phyloP scores from a whole-genome alignment of 2,113 vertebrate species.

The Aphyosemion australe region DNA sequence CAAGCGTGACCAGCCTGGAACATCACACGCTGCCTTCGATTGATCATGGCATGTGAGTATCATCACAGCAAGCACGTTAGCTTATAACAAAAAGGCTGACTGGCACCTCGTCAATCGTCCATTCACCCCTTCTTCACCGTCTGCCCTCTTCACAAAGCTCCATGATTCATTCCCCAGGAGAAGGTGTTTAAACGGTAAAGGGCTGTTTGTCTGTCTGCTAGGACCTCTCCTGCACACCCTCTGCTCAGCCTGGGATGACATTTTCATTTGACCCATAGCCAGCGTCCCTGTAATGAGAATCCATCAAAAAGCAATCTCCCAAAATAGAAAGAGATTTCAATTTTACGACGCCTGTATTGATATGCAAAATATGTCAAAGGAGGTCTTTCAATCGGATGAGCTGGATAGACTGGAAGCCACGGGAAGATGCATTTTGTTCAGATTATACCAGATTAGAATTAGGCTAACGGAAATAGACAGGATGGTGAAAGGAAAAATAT shows the following conservation, averaged over 20 bases:
- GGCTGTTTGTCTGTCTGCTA: conserved; percentile 45
- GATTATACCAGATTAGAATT: conserved; percentile 21
- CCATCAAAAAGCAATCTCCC: conserved; percentile 72
- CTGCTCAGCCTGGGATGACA: conserved; percentile 64
- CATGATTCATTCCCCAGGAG: conserved; percentile 41
- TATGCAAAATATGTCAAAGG: conserved; percentile 73
- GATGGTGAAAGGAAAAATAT: conserved; percentile 26
- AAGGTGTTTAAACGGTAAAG: conserved; percentile 61
- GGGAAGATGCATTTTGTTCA: conserved; percentile 36
- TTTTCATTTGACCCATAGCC: conserved; percentile 77
- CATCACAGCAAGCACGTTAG: conserved; percentile 20
- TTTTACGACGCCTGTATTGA: conserved; percentile 67
- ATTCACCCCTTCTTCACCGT: conserved; percentile 6
- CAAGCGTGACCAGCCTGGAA: background rate
- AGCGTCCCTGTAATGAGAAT: conserved; percentile 73
- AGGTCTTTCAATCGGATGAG: conserved; percentile 46
- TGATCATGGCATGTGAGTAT: conserved; percentile 34
- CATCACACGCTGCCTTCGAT: conserved; percentile 20
- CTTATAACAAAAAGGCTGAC: conserved; percentile 33
- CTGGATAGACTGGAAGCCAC: conserved; percentile 22
- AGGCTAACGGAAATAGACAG: conserved; percentile 14
- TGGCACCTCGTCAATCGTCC: conserved; percentile 41
- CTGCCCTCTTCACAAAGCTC: conserved; percentile 11
- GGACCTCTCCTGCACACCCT: conserved; percentile 31
- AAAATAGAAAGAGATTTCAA: conserved; percentile 75